Conservation (phyloP, 2,797 vertebrate species). For the Lemur catta region DNA sequence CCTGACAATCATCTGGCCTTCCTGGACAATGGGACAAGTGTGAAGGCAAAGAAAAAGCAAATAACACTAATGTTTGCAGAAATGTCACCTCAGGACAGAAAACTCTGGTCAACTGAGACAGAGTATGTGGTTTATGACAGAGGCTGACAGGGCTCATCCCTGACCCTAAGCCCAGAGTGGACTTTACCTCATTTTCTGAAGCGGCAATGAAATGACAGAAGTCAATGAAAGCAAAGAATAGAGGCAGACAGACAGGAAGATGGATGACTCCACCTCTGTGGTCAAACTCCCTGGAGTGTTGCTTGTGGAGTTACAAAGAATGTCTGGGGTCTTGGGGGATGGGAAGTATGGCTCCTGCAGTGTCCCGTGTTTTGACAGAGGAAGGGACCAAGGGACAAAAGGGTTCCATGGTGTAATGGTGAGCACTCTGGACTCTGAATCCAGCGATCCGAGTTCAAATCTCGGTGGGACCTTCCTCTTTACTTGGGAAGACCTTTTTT, state of each 20-base stretch:
- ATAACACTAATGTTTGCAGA: background rate
- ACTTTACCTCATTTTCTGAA: background rate
- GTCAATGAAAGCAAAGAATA: background rate
- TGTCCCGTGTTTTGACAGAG: accelerated
- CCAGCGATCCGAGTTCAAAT: background rate
- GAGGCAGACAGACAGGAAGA: background rate
- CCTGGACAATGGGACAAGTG: background rate
- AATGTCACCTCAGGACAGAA: background rate
- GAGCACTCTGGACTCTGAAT: background rate
- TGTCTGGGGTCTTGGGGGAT: accelerated
- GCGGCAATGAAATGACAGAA: background rate
- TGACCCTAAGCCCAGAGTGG: background rate
- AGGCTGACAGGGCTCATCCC: background rate
- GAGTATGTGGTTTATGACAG: background rate
- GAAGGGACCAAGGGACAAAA: too few relatives aligned
- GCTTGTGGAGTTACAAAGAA: too few relatives aligned
- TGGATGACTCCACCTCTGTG: accelerated
- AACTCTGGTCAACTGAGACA: background rate
- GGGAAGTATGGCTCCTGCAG: accelerated
- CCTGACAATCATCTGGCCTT: background rate
- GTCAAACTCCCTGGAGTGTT: background rate
- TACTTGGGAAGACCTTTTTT: too few relatives aligned
- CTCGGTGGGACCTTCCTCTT: background rate
- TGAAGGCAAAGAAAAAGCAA: background rate
- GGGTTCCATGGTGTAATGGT: background rate